phyloP scores from a whole-genome alignment of 1,140 invertebrate genomes.

The Asobara japonica region DNA sequence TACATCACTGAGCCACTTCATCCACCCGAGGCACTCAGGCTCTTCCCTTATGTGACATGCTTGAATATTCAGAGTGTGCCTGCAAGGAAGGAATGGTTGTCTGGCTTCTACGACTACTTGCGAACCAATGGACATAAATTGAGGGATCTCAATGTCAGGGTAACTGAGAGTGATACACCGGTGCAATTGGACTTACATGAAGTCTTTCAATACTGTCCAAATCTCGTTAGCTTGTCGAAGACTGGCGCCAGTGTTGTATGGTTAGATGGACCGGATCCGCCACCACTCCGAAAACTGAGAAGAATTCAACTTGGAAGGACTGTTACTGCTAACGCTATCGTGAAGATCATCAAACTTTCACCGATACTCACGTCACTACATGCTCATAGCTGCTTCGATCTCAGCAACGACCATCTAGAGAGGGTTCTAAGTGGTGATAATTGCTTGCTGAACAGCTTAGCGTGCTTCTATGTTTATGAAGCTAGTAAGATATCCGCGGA shows the following conservation, averaged over 20 bases:
- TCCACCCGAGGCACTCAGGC: constrained; percentile 55
- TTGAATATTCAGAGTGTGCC: constrained; percentile 63
- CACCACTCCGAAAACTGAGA: constrained; percentile 47
- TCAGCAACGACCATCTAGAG: constrained; percentile 58
- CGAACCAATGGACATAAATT: constrained; percentile 56
- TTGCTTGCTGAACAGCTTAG: constrained; percentile 55
- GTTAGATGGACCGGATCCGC: constrained; percentile 49
- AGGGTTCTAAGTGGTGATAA: constrained; percentile 41
- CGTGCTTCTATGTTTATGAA: constrained; percentile 66
- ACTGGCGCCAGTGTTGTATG: constrained; percentile 59
- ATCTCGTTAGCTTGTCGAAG: constrained; percentile 55
- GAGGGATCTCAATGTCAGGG: constrained; percentile 57
- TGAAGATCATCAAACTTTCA: constrained; percentile 55
- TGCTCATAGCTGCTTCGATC: constrained; percentile 62
- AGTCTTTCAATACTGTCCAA: constrained; percentile 55
- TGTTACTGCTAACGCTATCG: constrained; percentile 54
- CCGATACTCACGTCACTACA: constrained; percentile 59
- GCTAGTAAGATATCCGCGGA: constrained; percentile 57
- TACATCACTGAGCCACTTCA: constrained; percentile 63
- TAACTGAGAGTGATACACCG: constrained; percentile 49
- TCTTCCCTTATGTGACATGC: constrained; percentile 60
- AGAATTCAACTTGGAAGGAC: constrained; percentile 60
- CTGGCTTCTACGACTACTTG: constrained; percentile 61
- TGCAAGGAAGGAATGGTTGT: constrained; percentile 56
- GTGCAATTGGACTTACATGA: constrained; percentile 58